These are phyloP conservation scores for Trichogramma dendrolimi DNA, from an alignment of 2,888 invertebrate genomes.

Conservation along the genomic window DNA sequence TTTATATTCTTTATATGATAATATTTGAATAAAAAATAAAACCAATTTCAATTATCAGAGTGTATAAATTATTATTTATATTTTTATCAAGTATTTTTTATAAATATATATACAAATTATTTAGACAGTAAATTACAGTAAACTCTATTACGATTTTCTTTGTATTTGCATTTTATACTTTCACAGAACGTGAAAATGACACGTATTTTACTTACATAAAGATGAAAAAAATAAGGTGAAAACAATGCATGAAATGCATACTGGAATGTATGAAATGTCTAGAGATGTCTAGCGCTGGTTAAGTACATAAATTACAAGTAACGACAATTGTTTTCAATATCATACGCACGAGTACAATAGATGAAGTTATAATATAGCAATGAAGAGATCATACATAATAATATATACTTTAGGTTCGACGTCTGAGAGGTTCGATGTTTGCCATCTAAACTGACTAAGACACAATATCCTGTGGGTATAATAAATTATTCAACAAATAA, in stretches of 20 bases:
- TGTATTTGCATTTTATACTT: conserved; percentile 30
- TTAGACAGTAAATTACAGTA: conserved; percentile 43
- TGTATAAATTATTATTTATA: conserved; percentile 40
- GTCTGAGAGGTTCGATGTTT: conserved; percentile 24
- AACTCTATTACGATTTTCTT: conserved; percentile 36
- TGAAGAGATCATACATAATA: conserved; percentile 44
- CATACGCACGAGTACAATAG: conserved; percentile 34
- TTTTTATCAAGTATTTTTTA: conserved; percentile 47
- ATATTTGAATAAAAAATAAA: background rate
- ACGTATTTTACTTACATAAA: conserved; percentile 17
- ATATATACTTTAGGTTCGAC: conserved; percentile 22
- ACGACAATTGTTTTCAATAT: conserved; percentile 13
- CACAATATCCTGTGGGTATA: conserved; percentile 16
- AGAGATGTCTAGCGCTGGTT: conserved; percentile 45
- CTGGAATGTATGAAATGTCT: conserved; percentile 50
- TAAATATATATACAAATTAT: conserved; percentile 52
- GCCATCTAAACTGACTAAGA: conserved; percentile 26
- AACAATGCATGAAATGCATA: conserved; percentile 26
- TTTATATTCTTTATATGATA: too few relatives aligned
- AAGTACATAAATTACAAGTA: conserved; percentile 40
- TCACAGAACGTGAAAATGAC: too few relatives aligned
- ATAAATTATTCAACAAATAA: conserved; percentile 23
- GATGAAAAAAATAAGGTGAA: conserved; percentile 29
- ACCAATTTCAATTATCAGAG: conserved; percentile 19
- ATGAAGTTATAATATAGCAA: conserved; percentile 38